Evolutionary conservation across 2,888 invertebrate species (phyloP), one percentile per base, ranked within the genome.

Genomic region (Agonopterix alstromeriana): DNA sequence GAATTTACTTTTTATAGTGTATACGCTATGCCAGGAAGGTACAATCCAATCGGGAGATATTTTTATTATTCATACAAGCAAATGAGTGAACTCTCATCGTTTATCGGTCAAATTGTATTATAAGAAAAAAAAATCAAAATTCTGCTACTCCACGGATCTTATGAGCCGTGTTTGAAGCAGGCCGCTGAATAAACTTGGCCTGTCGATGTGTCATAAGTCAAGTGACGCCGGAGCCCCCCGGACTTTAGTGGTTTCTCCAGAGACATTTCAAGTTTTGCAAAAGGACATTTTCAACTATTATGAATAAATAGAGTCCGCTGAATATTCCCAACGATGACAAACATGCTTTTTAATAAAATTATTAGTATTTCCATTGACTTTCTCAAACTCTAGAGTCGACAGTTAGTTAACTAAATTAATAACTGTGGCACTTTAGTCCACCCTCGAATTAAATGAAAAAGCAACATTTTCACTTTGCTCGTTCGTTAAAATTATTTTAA

Each of bases 181-280:
- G 67, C 71, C 73, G 77, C 72, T 85, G 74, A 84, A 84, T 85
- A 87, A 86, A 87, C 86, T 86, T 82, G 76, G 73, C 77, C 75
- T 82, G 84, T 87, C 87, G 81, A 88, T 87, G 85, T 86, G 85
- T 86, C 86, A 86, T 82, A 85, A 86, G 87, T 84, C 85, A 85
- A 84, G 85, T 78, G 82, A 77, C 67, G 70, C 68, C 78, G 65
- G 59, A 72, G 64, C 63, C 57, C 67, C 52, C 49, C 58, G 59
- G 62, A 70, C 67, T 58, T 64, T 69, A 66, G 73, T 67, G 67
- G 63, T 63, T 66, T 54, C 60, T 56, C 61, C 63, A 61, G 55
- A 68, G 69, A 71, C 58, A 14, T 1, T 51, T 43, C 35, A 50
- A 54, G 46, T 43, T 52, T 48, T 38, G 14, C 12, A 12, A 40